Evolutionary conservation across 2,888 invertebrate genomes (phyloP).

Genomic region (Sinohyriopsis cumingii): DNA sequence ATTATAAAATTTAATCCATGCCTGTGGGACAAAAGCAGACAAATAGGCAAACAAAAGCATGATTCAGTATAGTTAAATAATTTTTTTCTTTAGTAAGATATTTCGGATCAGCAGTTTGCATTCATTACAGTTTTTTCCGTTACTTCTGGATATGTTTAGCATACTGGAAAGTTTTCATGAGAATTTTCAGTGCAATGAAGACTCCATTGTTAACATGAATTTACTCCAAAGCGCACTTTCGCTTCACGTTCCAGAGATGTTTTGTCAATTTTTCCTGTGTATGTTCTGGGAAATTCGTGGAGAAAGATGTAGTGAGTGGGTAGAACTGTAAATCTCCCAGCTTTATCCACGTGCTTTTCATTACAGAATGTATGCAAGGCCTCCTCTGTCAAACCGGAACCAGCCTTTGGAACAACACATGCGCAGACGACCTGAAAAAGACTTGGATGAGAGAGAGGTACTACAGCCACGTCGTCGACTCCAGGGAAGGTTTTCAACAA

Average conservation of each 20-base stretch:
- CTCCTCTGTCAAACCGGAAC: constrained; percentile 9
- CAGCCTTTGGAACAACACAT: constrained; percentile 12
- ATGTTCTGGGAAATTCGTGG: constrained; percentile 12
- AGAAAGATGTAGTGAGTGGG: constrained; percentile 16
- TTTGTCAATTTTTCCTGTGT: constrained; percentile 11
- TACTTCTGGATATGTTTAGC: too few species aligned
- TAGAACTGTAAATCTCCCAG: constrained; percentile 9
- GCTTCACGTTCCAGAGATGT: constrained; percentile 2
- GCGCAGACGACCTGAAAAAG: constrained; percentile 19
- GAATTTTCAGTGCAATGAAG: too few species aligned
- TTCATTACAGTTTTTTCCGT: too few species aligned
- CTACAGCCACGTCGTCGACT: constrained; percentile 6
- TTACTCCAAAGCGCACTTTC: too few species aligned
- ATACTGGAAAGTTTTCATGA: too few species aligned
- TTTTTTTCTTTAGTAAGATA: too few species aligned
- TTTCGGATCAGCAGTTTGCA: too few species aligned
- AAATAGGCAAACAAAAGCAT: too few species aligned
- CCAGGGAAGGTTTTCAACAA: constrained; percentile 11
- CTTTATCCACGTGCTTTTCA: constrained; percentile 10
- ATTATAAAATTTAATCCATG: too few species aligned
- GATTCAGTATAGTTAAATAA: too few species aligned
- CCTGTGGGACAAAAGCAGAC: too few species aligned
- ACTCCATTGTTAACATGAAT: too few species aligned
- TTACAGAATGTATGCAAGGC: constrained; percentile 1
- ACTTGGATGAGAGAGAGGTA: constrained; percentile 14